Evolutionary conservation across 2,113 vertebrate species (phyloP), one percentile per base, ranked within the genome.

Genomic region (Peromyscus polionotus): DNA sequence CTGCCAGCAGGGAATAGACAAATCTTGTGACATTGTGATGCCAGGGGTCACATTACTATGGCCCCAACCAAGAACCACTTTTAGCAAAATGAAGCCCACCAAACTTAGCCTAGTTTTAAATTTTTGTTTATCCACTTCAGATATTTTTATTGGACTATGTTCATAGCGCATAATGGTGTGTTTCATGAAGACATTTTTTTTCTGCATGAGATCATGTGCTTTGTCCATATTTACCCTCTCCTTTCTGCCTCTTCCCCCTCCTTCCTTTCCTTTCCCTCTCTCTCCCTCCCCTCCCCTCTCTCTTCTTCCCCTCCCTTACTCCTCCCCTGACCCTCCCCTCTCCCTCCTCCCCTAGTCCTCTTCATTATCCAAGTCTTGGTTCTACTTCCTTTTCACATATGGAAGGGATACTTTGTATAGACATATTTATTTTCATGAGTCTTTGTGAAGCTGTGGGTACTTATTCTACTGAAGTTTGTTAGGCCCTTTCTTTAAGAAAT

Each of bases 1-100:
- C 26, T 1, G 5, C 1, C 3, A 13, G 59, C 22, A 6, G 5
- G 3, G 36, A 48, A 39, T 4, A 19, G 61, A 36, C 85, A 87
- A 51, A 7, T 24, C 33, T 19, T 45, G 3, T 11, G 39, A 57
- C 0, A 0, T 9, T 20, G 2, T 17, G 7, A 28, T 39, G 13
- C 14, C 16, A 16, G 5, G 17, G 1, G 5, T 10, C 80, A 36
- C 13, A 1, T 26, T 22, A 10, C 7, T 45, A 8, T n/a, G 3
- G 17, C 31, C 16, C 8, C 22, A 36, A 28, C 7, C 17, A 24
- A 54, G 22, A 72, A 1, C 3, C n/a, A 45, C 28, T 67, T 57
- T 61, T 1, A 33, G 57, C 57, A 22, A 31, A 85, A 51, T 17
- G 45, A 63, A 67, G 17, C 24, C 77, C 1, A 0, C 48, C 31